Conservation (phyloP, 92 coral and sea anemone genomes). For the Palythoa grandis region DNA sequence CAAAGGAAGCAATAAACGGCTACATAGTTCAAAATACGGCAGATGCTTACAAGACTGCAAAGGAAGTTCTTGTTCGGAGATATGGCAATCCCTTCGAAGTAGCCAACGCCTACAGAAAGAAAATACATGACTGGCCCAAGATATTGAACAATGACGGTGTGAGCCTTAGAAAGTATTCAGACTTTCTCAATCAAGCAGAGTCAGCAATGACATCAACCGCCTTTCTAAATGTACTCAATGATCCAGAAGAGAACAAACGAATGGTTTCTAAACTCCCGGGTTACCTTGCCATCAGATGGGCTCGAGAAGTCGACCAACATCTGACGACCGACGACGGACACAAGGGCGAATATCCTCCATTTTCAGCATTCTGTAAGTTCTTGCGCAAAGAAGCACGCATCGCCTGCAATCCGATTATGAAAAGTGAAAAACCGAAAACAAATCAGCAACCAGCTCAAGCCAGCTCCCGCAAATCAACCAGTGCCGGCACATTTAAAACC, state of each 20-base stretch:
- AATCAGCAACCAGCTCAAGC: not conserved
- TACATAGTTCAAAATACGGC: constrained; percentile 44
- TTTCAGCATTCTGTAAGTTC: constrained; percentile 58
- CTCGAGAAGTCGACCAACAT: constrained; percentile 49
- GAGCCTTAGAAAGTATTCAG: constrained; percentile 65
- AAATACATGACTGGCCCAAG: constrained; percentile 66
- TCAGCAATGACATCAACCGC: constrained; percentile 52
- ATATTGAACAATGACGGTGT: constrained; percentile 61
- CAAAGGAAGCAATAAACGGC: constrained; percentile 67
- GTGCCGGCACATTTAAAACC: constrained; percentile 16
- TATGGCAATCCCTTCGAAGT: constrained; percentile 69
- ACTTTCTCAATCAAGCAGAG: constrained; percentile 54
- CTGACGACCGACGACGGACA: constrained; percentile 41
- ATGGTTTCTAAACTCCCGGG: constrained; percentile 67
- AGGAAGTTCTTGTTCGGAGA: constrained; percentile 46
- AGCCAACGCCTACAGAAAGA: constrained; percentile 64
- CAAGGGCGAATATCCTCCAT: constrained; percentile 57
- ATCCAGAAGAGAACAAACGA: constrained; percentile 60
- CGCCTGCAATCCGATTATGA: constrained; percentile 53
- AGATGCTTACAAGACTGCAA: constrained; percentile 66
- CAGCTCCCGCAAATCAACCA: not conserved
- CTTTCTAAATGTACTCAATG: constrained; percentile 62
- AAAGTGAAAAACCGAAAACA: constrained; percentile 15
- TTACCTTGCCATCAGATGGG: constrained; percentile 45
- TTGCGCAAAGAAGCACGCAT: constrained; percentile 50